These are phyloP conservation scores for Calypte anna DNA, from an alignment of 2,113 vertebrate genomes.

Conservation along the genomic window DNA sequence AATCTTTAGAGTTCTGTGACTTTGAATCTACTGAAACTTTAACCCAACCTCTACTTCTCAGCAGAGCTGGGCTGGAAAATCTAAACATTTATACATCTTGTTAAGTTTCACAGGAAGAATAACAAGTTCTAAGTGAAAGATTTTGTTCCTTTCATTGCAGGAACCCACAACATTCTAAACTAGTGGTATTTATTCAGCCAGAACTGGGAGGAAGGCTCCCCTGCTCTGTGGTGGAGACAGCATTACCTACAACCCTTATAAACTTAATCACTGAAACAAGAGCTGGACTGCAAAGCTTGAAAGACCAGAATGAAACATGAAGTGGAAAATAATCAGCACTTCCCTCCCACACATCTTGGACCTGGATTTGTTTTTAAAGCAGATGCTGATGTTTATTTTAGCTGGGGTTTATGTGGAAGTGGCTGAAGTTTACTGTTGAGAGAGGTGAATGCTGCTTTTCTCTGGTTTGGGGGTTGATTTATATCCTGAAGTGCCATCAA, in stretches of 20 bases:
- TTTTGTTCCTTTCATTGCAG: conserved; percentile 45
- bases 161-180: conserved; percentile 64
- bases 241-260: conserved; percentile 67
- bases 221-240: conserved; percentile 60
- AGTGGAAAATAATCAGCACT: neutral
- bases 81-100: neutral
- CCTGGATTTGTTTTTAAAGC: neutral
- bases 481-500: neutral
- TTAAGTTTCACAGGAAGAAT: neutral
- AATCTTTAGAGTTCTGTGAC: neutral
- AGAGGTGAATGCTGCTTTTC: neutral
- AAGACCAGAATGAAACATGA: neutral
- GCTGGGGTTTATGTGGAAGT: neutral
- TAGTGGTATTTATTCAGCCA: conserved; percentile 72
- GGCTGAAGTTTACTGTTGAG: neutral
- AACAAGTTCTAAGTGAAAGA: neutral
- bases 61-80: too few relatives aligned
- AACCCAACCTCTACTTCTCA: neutral
- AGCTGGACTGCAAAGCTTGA: conserved; percentile 54
- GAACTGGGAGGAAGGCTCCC: conserved; percentile 70
- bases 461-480: neutral
- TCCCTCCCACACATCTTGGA: neutral
- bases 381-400: neutral
- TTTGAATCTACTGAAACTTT: neutral
- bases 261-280: conserved; percentile 56